Percentiles rank a stretch among this genome's conserved stretches.
Conservation (phyloP, 2,797 vertebrate genomes). For the Epinephelus malabaricus region DNA sequence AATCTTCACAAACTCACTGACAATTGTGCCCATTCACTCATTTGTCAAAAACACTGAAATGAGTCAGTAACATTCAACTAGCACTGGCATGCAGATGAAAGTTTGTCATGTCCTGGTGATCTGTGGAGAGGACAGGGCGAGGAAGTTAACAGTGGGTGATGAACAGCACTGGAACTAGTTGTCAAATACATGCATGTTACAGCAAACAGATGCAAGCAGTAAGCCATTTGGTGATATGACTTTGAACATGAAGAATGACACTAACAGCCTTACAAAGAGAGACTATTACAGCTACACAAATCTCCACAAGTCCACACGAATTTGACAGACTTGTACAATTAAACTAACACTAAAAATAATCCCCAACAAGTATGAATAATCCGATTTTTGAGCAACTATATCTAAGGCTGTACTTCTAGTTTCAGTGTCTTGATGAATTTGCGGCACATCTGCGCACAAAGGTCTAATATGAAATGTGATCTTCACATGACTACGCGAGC, state of each 20-base stretch:
- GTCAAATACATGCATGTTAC: slow-evolving; percentile 73
- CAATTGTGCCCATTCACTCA: slow-evolving; percentile 26
- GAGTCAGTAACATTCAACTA: slow-evolving; percentile 49
- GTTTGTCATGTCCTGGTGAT: slow-evolving; percentile 47
- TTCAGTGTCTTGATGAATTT: slow-evolving; percentile 45
- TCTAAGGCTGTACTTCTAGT: slow-evolving; percentile 17
- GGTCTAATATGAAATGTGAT: slow-evolving; percentile 68
- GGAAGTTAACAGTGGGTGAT: slow-evolving; percentile 53
- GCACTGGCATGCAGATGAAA: slow-evolving; percentile 70
- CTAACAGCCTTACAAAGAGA: slow-evolving; percentile 44
- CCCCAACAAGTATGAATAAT: slow-evolving; percentile 23
- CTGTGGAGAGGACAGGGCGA: slow-evolving; percentile 57
- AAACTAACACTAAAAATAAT: slow-evolving; percentile 11
- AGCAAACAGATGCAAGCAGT: slow-evolving; percentile 74
- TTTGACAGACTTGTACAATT: slow-evolving; percentile 16
- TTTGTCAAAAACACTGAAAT: slow-evolving; percentile 47
- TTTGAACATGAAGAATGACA: slow-evolving; percentile 65
- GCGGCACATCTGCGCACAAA: slow-evolving; percentile 52
- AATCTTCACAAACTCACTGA: slow-evolving; percentile 22
- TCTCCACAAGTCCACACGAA: slow-evolving; percentile 28
- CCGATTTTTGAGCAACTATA: neutral
- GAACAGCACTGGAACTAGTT: slow-evolving; percentile 41
- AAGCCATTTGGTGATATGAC: slow-evolving; percentile 63
- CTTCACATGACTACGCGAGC: slow-evolving; percentile 80
- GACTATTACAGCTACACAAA: slow-evolving; percentile 32